Conservation (phyloP, 2,113 vertebrate species). For the Hyperopisus bebe region DNA sequence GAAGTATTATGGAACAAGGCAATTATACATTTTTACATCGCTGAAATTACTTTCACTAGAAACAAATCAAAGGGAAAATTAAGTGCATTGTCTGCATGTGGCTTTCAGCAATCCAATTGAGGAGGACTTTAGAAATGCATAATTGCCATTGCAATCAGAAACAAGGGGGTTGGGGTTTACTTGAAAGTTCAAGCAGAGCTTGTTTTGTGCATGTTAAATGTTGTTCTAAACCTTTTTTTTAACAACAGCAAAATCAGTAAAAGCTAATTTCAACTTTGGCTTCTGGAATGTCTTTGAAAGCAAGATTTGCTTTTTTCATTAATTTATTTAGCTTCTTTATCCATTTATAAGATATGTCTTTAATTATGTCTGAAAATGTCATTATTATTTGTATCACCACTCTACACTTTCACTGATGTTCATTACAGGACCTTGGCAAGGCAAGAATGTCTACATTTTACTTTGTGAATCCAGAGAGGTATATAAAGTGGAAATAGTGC, state of each 20-base stretch:
- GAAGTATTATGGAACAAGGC: slow-evolving; percentile 22
- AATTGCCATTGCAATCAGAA: slow-evolving; percentile 13
- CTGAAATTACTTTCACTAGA: slow-evolving; percentile 24
- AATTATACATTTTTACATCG: slow-evolving; percentile 27
- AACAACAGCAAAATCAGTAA: neutral
- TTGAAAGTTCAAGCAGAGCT: neutral
- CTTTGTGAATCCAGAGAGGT: neutral
- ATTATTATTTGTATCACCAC: neutral
- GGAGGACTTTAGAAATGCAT: slow-evolving; percentile 5
- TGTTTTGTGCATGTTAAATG: slow-evolving; percentile 9
- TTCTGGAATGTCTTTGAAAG: neutral
- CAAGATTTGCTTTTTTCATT: neutral
- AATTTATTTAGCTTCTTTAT: neutral
- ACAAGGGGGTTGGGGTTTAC: neutral
- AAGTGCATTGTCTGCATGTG: slow-evolving; percentile 16
- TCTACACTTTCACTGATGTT: neutral
- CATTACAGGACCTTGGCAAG: neutral
- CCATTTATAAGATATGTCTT: neutral
- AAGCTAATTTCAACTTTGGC: neutral
- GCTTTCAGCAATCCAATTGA: slow-evolving; percentile 5
- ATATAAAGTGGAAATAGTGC: neutral
- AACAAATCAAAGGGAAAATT: slow-evolving; percentile 25
- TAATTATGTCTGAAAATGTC: neutral
- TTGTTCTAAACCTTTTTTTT: neutral
- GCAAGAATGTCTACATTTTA: neutral